phyloP scores from a whole-genome alignment of 2,797 vertebrate species.

The Neomorphus geoffroyi region DNA sequence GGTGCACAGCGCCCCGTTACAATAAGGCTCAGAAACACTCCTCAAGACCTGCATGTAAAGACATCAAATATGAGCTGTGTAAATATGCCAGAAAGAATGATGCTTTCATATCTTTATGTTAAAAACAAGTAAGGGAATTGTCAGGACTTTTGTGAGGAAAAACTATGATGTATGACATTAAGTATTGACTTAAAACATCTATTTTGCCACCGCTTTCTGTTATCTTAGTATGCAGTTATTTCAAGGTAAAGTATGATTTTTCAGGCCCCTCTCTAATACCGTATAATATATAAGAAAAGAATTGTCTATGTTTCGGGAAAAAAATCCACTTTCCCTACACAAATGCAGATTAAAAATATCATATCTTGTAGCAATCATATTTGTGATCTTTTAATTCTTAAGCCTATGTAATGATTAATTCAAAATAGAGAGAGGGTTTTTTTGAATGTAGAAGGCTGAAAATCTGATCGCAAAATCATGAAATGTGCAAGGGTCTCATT shows the following conservation, averaged over 20 bases:
- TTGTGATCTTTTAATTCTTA: conserved; percentile 77
- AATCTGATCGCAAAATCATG: conserved; percentile 59
- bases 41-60: neutral
- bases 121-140: conserved; percentile 27
- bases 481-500: conserved; percentile 12
- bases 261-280: conserved; percentile 62
- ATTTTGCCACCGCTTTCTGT: conserved; percentile 65
- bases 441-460: conserved; percentile 55
- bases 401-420: conserved; percentile 58
- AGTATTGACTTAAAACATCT: conserved; percentile 50
- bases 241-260: conserved; percentile 75
- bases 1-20: rapidly evolving
- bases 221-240: conserved; percentile 72
- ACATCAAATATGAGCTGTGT: neutral
- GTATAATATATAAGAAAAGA: conserved; percentile 37
- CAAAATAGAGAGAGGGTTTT: conserved; percentile 69
- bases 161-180: conserved; percentile 21
- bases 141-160: conserved; percentile 19
- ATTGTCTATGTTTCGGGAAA: conserved; percentile 69
- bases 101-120: neutral
- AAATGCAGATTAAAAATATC: conserved; percentile 72
- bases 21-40: neutral
- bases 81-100: conserved; percentile 43
- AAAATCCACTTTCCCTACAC: conserved; percentile 45
- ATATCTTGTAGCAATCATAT: conserved; percentile 80